A percentile compares a stretch with the other conserved stretches of the same genome.
These are phyloP conservation scores for Xenopus petersii DNA, from an alignment of 2,797 vertebrate species.

Conservation along the genomic window DNA sequence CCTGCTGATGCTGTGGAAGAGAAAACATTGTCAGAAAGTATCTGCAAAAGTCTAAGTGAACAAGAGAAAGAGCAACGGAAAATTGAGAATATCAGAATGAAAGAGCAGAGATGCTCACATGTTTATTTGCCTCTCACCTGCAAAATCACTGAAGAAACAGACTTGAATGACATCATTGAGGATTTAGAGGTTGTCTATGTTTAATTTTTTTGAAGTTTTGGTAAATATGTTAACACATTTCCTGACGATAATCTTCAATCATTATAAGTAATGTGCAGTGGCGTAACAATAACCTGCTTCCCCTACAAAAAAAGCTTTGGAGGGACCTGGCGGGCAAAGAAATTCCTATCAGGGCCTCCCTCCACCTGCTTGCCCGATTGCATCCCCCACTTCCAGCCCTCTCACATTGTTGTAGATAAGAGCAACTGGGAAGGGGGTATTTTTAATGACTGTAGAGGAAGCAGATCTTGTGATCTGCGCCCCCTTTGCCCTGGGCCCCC, in stretches of 20 bases:
- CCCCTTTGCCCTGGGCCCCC: too few species aligned
- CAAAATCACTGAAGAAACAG: constrained; percentile 85
- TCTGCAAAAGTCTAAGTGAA: constrained; percentile 60
- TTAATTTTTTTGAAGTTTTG: constrained; percentile 17
- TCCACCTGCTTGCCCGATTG: too few species aligned
- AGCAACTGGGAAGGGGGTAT: too few species aligned
- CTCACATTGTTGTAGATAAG: too few species aligned
- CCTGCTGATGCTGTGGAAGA: constrained; percentile 70
- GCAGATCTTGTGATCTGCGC: too few species aligned
- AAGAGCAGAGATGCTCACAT: constrained; percentile 58
- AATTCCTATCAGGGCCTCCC: too few species aligned
- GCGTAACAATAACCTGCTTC: too few species aligned
- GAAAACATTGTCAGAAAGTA: constrained; percentile 51
- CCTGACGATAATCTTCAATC: background rate
- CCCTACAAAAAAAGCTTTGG: too few species aligned
- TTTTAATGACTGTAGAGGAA: too few species aligned
- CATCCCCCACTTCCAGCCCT: too few species aligned
- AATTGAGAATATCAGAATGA: constrained; percentile 75
- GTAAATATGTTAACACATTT: constrained; percentile 31
- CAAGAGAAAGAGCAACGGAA: constrained; percentile 79
- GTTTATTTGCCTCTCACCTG: constrained; percentile 87
- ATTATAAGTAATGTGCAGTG: too few species aligned
- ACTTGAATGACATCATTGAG: constrained; percentile 80
- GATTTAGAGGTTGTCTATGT: constrained; percentile 82
- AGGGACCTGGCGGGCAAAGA: too few species aligned